Evolutionary conservation across 2,797 vertebrate species (phyloP), one percentile per base, ranked within the genome.

Genomic region (Gymnoscopelus braueri): DNA sequence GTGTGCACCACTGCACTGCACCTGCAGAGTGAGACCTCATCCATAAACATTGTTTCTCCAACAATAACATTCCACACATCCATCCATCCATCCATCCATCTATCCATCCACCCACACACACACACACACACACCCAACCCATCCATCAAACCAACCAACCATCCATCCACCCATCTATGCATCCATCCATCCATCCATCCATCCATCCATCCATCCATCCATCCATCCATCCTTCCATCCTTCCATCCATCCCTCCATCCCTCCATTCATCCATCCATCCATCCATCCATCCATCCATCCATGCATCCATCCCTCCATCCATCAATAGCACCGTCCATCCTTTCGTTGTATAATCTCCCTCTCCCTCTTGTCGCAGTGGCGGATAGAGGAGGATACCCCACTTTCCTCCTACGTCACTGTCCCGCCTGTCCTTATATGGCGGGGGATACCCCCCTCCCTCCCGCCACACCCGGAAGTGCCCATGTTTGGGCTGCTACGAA

Each of bases 401-500:
- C 55, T 5, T 56, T 14, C 4, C 75, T 14, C 4, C 75, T 69
- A 84, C 95, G 95, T 95, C 92, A 92, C 94, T 79, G 81, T 87
- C 82, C 93, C 87, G 83, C 93, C 94, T 85, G 91, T 95, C 96
- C 97, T 96, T 96, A 94, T 96, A 95, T 95, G 91, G 93, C 63
- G 89, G 96, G 96, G 91, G 94, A 95, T 84, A 80, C 88, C 91
- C 95, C 93, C 94, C 95, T 44, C 39, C 39, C 39, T 44, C 39
- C 39, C 39, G 91, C 95, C 94, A 96, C 93, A 84, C 89, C 96
- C 96, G 89, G 90, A 89, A 92, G 93, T 89, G 92, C 93, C 96
- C 96, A 95, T 96, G 66, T 97, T 94, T 96, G 97, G 96, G 94
- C 97, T 94, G 94, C 94, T 89, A 83, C 84, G 86, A 78, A 74